These are phyloP conservation scores for Pyrgus malvae DNA, from an alignment of 2,888 invertebrate genomes.

Conservation along the genomic window DNA sequence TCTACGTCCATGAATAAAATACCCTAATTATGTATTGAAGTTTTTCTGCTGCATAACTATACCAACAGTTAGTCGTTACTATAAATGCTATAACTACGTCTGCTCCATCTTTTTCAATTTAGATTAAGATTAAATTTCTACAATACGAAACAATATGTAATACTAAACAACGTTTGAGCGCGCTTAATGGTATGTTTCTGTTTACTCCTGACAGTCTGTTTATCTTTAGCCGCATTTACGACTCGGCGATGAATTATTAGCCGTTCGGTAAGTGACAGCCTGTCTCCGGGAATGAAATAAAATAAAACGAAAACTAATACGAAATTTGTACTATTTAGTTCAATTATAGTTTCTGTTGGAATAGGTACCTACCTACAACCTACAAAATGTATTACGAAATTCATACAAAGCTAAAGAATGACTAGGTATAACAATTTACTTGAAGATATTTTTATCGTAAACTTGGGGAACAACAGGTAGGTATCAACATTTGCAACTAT, in stretches of 20 bases:
- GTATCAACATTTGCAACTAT: too few relatives aligned
- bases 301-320: conserved; percentile 50
- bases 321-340: conserved; percentile 36
- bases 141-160: conserved; percentile 17
- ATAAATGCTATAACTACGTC: too few relatives aligned
- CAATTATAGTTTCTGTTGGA: conserved; percentile 15
- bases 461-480: too few relatives aligned
- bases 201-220: conserved; percentile 62
- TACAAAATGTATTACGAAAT: too few relatives aligned
- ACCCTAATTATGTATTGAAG: too few relatives aligned
- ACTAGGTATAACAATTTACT: too few relatives aligned
- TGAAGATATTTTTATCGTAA: too few relatives aligned
- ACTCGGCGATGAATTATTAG: conserved; percentile 68
- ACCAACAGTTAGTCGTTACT: too few relatives aligned
- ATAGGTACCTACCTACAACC: not conserved
- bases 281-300: conserved; percentile 68
- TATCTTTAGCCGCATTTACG: conserved; percentile 73
- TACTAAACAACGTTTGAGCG: conserved; percentile 38
- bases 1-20: too few relatives aligned
- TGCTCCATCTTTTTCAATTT: not conserved
- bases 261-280: conserved; percentile 64
- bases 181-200: conserved; percentile 53
- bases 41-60: too few relatives aligned
- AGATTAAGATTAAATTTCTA: conserved; percentile 4
- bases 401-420: too few relatives aligned